Conservation (phyloP, 2,797 vertebrate genomes). For the Acrocephalus scirpaceus region DNA sequence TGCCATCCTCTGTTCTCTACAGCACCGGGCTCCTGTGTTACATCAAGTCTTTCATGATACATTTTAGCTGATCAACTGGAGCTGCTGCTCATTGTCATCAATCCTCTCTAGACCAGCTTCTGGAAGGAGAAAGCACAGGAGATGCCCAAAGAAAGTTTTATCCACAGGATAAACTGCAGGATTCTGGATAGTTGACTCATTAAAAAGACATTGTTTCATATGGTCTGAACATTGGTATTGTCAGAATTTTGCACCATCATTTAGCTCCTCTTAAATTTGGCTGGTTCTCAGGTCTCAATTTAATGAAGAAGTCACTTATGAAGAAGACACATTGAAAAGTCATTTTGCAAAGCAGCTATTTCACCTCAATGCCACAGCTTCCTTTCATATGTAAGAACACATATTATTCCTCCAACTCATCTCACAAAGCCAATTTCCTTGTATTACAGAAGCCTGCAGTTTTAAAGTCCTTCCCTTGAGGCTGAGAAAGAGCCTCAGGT, state of each 20-base stretch:
- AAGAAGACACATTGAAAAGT: neutral
- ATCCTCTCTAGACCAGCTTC: neutral
- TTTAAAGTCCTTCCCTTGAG: neutral
- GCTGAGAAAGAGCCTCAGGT: neutral
- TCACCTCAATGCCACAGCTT: neutral
- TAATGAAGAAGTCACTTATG: neutral
- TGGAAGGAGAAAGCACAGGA: neutral
- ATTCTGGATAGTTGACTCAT: neutral
- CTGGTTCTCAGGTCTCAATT: neutral
- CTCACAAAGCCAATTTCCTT: neutral
- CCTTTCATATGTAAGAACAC: rapidly evolving
- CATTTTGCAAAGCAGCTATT: neutral
- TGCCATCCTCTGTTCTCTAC: neutral
- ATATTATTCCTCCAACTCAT: neutral
- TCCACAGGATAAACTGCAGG: neutral
- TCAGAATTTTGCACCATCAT: neutral
- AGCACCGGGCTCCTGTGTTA: neutral
- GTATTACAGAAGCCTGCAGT: neutral
- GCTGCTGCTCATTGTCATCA: neutral
- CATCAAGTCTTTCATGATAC: neutral
- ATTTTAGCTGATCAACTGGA: neutral
- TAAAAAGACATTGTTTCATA: neutral
- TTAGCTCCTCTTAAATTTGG: neutral
- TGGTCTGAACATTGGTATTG: rapidly evolving
- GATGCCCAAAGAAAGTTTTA: neutral